Percentiles rank a stretch among this genome's conserved stretches.
Conservation (phyloP, 2,888 invertebrate genomes). For the Metacarcinus magister region DNA sequence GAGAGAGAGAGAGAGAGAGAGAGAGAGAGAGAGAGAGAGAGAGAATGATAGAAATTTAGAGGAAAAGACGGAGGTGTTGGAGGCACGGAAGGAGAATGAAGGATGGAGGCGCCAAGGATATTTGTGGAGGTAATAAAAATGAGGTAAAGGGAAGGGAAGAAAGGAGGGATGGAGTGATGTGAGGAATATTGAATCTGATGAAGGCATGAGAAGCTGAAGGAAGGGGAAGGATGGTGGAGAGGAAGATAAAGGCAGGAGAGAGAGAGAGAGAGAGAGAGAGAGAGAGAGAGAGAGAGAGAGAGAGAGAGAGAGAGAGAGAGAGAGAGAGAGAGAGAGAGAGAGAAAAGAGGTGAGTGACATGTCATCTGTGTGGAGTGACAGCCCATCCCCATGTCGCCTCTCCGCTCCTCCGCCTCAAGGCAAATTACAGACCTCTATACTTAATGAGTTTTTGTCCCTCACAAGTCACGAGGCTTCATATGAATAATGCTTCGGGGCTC, state of each 20-base stretch:
- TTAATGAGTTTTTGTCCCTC: constrained; percentile 67
- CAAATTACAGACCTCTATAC: constrained; percentile 63
- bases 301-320: constrained; percentile 18
- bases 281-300: not conserved
- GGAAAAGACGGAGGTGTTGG: not conserved
- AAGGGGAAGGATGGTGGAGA: not conserved
- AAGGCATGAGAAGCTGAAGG: constrained; percentile 27
- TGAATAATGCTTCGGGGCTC: constrained; percentile 44
- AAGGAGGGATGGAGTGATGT: not conserved
- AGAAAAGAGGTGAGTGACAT: constrained; percentile 56
- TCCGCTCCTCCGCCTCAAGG: not conserved
- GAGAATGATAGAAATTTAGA: not conserved
- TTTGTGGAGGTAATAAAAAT: not conserved
- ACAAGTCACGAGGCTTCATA: constrained; percentile 14
- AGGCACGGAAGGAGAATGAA: not conserved
- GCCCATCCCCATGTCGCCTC: constrained; percentile 22
- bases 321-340: constrained; percentile 34
- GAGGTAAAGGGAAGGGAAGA: not conserved
- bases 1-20: not conserved
- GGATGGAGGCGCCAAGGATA: not conserved
- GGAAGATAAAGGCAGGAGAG: not conserved
- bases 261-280: constrained; percentile 40
- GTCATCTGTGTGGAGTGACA: constrained; percentile 57
- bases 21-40: not conserved
- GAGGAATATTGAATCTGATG: constrained; percentile 19